Evolutionary conservation across 2,888 invertebrate genomes (phyloP).

Genomic region (Scrobipalpa costella): DNA sequence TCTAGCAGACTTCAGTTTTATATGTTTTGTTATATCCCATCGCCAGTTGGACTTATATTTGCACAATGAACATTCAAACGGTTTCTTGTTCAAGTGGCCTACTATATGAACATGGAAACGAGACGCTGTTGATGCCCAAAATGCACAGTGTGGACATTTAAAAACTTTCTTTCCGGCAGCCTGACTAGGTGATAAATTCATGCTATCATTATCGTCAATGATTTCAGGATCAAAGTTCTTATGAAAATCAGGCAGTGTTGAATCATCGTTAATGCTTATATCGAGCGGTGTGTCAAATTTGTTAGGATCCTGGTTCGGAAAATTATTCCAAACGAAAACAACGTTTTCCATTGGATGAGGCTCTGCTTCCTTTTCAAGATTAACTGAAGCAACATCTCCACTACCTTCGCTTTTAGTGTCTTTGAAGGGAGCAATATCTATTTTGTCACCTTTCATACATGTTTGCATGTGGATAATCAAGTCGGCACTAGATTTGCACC

Average conservation of each 20-base stretch:
- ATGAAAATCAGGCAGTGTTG: conserved; percentile 60
- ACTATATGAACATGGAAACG: conserved; percentile 97
- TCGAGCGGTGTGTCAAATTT: conserved; percentile 70
- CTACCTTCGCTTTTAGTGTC: conserved; percentile 58
- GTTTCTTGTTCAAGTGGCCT: conserved; percentile 95
- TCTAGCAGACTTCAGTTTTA: conserved; percentile 92
- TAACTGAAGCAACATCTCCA: conserved; percentile 54
- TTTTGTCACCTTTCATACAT: conserved; percentile 79
- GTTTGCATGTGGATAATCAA: conserved; percentile 87
- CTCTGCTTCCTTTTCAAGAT: conserved; percentile 65
- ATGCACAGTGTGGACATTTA: conserved; percentile 95
- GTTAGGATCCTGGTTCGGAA: conserved; percentile 65
- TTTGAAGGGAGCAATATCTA: conserved; percentile 53
- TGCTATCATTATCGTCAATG: conserved; percentile 75
- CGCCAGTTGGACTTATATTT: conserved; percentile 97
- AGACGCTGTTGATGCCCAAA: conserved; percentile 96
- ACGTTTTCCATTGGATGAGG: conserved; percentile 90
- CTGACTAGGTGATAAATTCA: conserved; percentile 83
- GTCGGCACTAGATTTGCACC: conserved; percentile 92
- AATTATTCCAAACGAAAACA: conserved; percentile 91
- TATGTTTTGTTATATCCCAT: conserved; percentile 98
- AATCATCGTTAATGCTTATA: conserved; percentile 72
- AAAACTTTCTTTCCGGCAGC: conserved; percentile 89
- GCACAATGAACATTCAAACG: conserved; percentile 97
- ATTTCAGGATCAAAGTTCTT: conserved; percentile 64